Evolutionary conservation across 2,888 invertebrate genomes (phyloP), one percentile per base, ranked within the genome.

Genomic region (Cerastis leucographa): DNA sequence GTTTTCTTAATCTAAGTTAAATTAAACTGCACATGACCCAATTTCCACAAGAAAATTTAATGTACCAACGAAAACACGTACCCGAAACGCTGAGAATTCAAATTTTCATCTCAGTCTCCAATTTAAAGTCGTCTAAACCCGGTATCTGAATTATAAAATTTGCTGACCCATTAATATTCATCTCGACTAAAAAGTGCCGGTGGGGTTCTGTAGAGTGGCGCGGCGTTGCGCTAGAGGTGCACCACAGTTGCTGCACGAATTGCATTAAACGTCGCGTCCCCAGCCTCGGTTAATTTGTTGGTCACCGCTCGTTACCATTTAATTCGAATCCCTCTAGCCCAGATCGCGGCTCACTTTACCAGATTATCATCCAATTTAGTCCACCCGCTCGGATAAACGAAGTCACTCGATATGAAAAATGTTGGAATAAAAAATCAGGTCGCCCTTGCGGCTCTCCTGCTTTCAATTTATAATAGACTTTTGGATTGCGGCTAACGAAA

Each of bases 251-350:
- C 81, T 69, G 77, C 72, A 71, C 84, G 84, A 91, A 93, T 93
- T 91, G 91, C 90, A 92, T 93, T 93, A 93, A 87, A 90, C 85
- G 44, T 80, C 76, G 83, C 83, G 87, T 89, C 81, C 91, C 88
- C 78, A 82, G 88, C 85, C 80, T 83, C 89, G 90, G 93, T 93
- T 93, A 93, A 93, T 93, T 93, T 90, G 90, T 89, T 91, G 92
- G 92, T 90, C 92, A 90, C 88, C 85, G 89, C 91, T 93, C 92
- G 92, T 92, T 92, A 91, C 90, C 90, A 91, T 91, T 93, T 92
- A 90, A 92, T 93, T 91, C 88, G 85, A 87, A 74, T 84, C 87
- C 85, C 88, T 86, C 86, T 85, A 73, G 68, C 71, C 72, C 79
- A 85, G 85, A 88, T 85, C 88, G 88, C 75, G 76, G 83, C 83